phyloP scores from a whole-genome alignment of 1,140 invertebrate genomes.

The Caerostris extrusa region DNA sequence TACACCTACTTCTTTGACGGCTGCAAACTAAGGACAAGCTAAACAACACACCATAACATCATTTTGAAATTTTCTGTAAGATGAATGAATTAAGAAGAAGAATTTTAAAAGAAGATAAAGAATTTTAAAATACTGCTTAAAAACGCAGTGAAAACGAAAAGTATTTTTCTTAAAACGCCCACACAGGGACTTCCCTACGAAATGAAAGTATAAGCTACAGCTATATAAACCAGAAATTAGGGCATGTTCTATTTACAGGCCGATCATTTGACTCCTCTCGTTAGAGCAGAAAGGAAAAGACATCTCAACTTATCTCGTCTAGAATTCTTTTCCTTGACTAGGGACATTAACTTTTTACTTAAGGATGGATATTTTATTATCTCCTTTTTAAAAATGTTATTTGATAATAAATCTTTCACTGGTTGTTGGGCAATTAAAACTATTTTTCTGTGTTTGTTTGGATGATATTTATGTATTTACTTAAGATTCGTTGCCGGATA shows the following conservation, averaged over 20 bases:
- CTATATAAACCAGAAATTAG: slow-evolving; percentile 53
- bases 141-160: not conserved
- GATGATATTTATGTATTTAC: not conserved
- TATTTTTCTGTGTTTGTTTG: not conserved
- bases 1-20: not conserved
- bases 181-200: slow-evolving; percentile 4
- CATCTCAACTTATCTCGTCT: not conserved
- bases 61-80: not conserved
- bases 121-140: slow-evolving; percentile 10
- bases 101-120: too few species aligned
- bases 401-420: not conserved
- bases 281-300: slow-evolving; percentile 23
- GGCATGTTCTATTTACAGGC: slow-evolving; percentile 62
- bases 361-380: not conserved
- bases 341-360: slow-evolving; percentile 15
- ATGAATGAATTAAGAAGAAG: not conserved
- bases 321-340: not conserved
- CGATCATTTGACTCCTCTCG: slow-evolving; percentile 51
- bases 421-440: not conserved
- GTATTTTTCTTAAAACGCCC: slow-evolving; percentile 20
- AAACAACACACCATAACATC: not conserved
- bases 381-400: not conserved
- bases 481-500: not conserved
- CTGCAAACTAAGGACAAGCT: not conserved
- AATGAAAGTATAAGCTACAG: not conserved